Base-by-base conservation (phyloP, 2,797 vertebrate species). In the Enteromius thamalakanensis region DNA sequence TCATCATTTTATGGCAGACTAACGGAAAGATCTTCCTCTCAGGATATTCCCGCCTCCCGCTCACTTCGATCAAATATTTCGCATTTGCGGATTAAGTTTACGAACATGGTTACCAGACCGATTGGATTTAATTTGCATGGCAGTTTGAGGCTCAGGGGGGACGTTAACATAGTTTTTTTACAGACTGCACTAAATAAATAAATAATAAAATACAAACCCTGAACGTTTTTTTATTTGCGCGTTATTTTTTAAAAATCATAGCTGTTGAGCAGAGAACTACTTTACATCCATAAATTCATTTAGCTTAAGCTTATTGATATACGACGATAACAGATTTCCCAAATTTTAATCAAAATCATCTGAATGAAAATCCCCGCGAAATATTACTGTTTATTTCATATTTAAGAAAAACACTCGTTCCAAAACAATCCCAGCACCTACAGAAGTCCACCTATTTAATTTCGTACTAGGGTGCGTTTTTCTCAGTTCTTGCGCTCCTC, bases 401-500 rank as follows among this genome's bases (percentile, higher is more conserved):
- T 58, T 29, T 2, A 1, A 1, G 12, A 62, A 60, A 60, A 11
- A 29, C 21, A 19, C 12, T 42, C 3, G 3, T 40, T 42, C 2
- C 3, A 45, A n/a, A 45, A 26, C 12, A 76, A 19, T 29, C 74
- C 21, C n/a, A 47, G 40, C n/a, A 42, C 37, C 8, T 6, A 17
- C 32, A 60, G 2, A 40, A 76, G 3, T 34, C 17, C 11, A n/a
- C 12, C 49, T 14, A 1, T 72, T 21, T 45, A 47, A 71, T 45
- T 10, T 62, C 42, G 15, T 29, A 65, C 45, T 6, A 49, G 71
- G 19, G 65, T 64, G 58, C 17, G 62, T 71, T 40, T 51, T 53
- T 37, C 53, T 65, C 69, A 76, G 78, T 76, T 87, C 81, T 78
- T 17, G 32, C 42, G 75, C 85, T 40, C 80, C 60, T 14, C 58